These are phyloP conservation scores for Corythaixoides concolor DNA, from an alignment of 2,113 vertebrate species.

Conservation along the genomic window DNA sequence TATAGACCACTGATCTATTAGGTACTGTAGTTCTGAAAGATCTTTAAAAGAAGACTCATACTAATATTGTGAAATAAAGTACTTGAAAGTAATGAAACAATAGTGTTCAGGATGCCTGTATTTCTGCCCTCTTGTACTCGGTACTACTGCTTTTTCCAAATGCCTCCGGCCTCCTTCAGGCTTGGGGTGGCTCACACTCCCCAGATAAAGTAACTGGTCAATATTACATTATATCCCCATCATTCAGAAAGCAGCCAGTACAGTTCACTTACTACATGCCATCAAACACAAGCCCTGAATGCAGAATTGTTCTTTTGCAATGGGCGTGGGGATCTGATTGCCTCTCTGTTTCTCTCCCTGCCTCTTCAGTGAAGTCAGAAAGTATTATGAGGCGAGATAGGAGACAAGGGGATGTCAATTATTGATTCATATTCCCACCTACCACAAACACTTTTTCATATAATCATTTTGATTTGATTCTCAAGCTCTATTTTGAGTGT, in stretches of 20 bases:
- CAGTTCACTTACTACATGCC: neutral
- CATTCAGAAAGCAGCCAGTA: neutral
- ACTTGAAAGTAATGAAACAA: neutral
- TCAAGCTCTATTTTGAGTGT: neutral
- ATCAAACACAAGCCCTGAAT: neutral
- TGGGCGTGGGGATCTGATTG: neutral
- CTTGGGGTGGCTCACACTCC: neutral
- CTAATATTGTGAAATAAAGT: neutral
- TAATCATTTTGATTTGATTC: neutral
- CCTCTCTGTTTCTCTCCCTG: neutral
- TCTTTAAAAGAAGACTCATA: neutral
- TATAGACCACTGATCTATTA: neutral
- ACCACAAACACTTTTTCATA: neutral
- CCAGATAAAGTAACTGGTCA: neutral
- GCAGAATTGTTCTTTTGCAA: neutral
- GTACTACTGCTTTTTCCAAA: neutral
- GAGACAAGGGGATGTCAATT: neutral
- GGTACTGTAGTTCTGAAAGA: neutral
- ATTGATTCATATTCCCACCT: neutral
- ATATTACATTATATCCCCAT: neutral
- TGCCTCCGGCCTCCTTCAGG: neutral
- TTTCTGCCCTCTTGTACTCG: neutral
- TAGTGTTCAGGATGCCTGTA: neutral
- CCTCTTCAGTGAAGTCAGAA: neutral
- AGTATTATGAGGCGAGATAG: neutral